Evolutionary conservation across 2,888 invertebrate species (phyloP).

Genomic region (Venustoraphidia nigricollis): DNA sequence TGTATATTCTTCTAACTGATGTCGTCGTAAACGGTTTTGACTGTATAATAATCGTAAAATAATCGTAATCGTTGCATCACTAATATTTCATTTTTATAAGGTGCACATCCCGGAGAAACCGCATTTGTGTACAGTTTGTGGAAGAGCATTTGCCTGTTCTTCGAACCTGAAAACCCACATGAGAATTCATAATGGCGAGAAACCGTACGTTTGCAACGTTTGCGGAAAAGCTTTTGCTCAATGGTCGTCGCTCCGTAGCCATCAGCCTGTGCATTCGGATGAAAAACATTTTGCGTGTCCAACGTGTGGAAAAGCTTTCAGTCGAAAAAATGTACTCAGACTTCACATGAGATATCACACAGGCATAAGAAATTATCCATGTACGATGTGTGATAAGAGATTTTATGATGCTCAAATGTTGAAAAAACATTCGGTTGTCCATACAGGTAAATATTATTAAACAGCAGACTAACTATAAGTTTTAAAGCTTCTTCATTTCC

Average conservation of each 20-base stretch:
- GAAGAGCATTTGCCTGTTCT: not conserved
- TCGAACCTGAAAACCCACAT: not conserved
- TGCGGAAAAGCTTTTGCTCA: not conserved
- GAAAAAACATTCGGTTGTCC: not conserved
- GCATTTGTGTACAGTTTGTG: not conserved
- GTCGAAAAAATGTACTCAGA: constrained; percentile 6
- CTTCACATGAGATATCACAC: not conserved
- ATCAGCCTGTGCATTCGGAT: not conserved
- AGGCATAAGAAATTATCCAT: not conserved
- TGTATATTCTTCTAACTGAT: too few species aligned
- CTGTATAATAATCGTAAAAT: too few species aligned
- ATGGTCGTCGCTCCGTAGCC: not conserved
- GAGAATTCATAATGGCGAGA: not conserved
- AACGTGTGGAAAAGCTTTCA: constrained; percentile 11
- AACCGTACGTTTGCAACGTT: not conserved
- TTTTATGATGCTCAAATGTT: not conserved
- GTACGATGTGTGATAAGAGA: not conserved
- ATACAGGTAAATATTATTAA: not conserved
- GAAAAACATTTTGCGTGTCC: not conserved
- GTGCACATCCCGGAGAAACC: not conserved
- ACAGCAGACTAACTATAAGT: too few species aligned
- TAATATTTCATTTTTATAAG: not conserved
- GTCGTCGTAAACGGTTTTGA: too few species aligned
- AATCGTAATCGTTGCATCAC: too few species aligned
- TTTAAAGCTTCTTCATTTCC: too few species aligned